phyloP scores from a whole-genome alignment of 2,888 invertebrate species.

The Brachyopa scutellaris region DNA sequence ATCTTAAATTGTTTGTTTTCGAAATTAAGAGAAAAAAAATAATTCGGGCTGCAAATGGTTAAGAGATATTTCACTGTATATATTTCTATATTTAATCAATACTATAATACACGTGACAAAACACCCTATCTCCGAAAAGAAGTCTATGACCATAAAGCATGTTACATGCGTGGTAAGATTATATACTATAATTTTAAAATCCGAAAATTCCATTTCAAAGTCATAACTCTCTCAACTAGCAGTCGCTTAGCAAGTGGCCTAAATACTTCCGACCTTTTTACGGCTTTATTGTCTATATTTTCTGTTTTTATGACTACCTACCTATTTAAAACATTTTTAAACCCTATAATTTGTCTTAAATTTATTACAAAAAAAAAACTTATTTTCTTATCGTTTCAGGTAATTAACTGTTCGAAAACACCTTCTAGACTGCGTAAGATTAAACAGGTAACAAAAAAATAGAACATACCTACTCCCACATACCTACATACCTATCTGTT shows the following conservation, averaged over 20 bases:
- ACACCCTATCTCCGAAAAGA: no score
- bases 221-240: conserved; percentile 7
- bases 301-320: conserved; percentile 5
- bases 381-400: conserved; percentile 60
- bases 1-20: no score
- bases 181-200: no score
- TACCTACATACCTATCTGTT: conserved; percentile 21
- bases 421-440: conserved; percentile 13
- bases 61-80: no score
- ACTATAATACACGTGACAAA: no score
- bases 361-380: conserved; percentile 43
- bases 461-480: background rate
- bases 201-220: background rate
- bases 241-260: background rate
- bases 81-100: no score
- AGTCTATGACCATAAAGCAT: no score
- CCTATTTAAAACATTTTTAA: no score
- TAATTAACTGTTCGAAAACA: conserved; percentile 59
- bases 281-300: conserved; percentile 13
- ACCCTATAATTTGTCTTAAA: conserved; percentile 49
- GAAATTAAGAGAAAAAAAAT: no score
- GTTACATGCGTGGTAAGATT: no score
- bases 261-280: conserved; percentile 41
- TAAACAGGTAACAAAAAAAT: conserved; percentile 46
- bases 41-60: no score